Base-by-base conservation (phyloP, 2,797 vertebrate species). In the Cuculus canorus region DNA sequence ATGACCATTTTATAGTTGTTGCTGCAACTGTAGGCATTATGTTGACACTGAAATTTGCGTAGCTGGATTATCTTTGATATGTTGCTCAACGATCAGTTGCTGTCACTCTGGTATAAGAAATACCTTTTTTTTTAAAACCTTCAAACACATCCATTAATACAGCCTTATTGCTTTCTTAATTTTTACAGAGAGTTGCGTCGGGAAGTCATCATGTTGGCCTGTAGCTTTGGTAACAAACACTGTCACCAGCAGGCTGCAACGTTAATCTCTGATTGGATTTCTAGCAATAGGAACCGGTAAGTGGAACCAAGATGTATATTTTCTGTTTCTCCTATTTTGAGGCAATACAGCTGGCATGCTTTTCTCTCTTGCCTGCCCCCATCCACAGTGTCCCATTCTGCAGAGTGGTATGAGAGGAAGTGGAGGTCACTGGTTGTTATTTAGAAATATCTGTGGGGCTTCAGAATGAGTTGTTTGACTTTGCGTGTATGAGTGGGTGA, bases 251-350 rank as follows among this genome's bases (percentile, higher is more conserved):
- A 99, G 96, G 99, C 99, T 10, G 98, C 99, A 13, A 98, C 98
- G 0, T 98, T 99, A 85, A 99, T 99, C 98, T 99, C 99, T 2
- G 99, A 99, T 65, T 99, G 99, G 99, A 99, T 99, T 98, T 99
- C 99, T 89, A 99, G 99, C 98, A 99, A 99, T 94, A 99, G 99
- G 95, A 99, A 99, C 98, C 98, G 99, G 99, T 99, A 97, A 94
- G 66, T 53, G 54, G 48, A 91, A 77, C 56, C 32, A 27, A 57
- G 66, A 47, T 12, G 12, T 43, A 1, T 21, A 8, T 75, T 70
- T 86, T 35, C 30, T 2, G 12, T 81, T 59, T 50, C 64, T 89
- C 71, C 59, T 60, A 14, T n/a, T 84, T 37, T 35, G 56, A 77
- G 41, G 35, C 59, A 33, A 5, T 66, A 13, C 23, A 80, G 30